Evolutionary conservation across 53 echinoderm and acorn worm genomes (phyloP).

Genomic region (Apostichopus leukothele): DNA sequence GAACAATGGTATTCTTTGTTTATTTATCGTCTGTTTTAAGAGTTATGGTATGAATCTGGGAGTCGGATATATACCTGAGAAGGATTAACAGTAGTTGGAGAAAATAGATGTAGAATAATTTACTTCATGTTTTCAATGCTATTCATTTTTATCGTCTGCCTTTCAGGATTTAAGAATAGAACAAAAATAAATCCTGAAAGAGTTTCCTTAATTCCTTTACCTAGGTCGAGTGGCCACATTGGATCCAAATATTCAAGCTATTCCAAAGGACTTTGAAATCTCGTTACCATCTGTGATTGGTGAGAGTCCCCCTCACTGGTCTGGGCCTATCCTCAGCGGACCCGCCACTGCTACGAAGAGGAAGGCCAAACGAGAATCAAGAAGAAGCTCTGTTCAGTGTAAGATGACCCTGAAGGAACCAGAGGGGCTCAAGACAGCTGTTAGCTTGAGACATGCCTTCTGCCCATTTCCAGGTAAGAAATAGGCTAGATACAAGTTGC

Average conservation of each 20-base stretch:
- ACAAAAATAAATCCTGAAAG: too few relatives aligned
- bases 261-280: constrained; percentile 97
- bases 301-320: constrained; percentile 81
- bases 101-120: too few relatives aligned
- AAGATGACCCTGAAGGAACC: constrained; percentile 9
- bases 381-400: constrained; percentile 18
- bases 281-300: constrained; percentile 87
- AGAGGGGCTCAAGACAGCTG: constrained; percentile 51
- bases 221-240: constrained; percentile 83
- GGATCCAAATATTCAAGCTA: constrained; percentile 94
- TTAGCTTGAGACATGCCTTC: constrained; percentile 87
- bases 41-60: too few relatives aligned
- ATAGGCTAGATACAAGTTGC: too few relatives aligned
- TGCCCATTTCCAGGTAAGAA: constrained; percentile 81
- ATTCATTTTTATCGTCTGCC: too few relatives aligned
- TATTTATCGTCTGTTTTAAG: too few relatives aligned
- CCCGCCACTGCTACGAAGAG: constrained; percentile 12
- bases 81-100: too few relatives aligned
- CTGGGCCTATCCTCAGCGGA: neutral
- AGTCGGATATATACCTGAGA: too few relatives aligned
- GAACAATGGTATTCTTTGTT: too few relatives aligned
- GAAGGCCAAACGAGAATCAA: constrained; percentile 44
- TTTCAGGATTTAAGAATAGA: too few relatives aligned
- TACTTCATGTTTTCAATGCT: too few relatives aligned
- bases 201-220: too few relatives aligned